Evolutionary conservation across 1,140 invertebrate genomes (phyloP).

Genomic region (Drosophila asahinai): DNA sequence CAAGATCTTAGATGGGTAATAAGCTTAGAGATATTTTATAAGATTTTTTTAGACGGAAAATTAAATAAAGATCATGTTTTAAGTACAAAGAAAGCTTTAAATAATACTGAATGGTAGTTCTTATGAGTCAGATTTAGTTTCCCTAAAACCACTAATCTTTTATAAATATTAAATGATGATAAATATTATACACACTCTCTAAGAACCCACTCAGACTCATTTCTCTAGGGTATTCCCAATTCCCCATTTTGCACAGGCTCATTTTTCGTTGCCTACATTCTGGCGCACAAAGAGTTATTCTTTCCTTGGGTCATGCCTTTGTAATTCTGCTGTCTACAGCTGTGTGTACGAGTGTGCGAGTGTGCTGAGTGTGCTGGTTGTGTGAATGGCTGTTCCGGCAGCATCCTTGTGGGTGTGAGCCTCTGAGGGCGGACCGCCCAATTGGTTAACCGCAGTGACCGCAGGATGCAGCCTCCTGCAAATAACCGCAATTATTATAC

Average conservation of each 20-base stretch:
- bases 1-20: background rate
- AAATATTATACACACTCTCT: background rate
- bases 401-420: conserved; percentile 18
- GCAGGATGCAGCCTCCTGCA: conserved; percentile 71
- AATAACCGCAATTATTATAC: conserved; percentile 79
- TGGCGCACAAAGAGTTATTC: conserved; percentile 43
- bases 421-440: conserved; percentile 23
- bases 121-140: background rate
- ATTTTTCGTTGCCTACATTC: conserved; percentile 15
- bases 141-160: background rate
- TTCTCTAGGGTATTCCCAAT: conserved; percentile 20
- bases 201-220: background rate
- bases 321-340: conserved; percentile 38
- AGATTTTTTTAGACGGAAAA: too few species aligned
- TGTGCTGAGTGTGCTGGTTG: conserved; percentile 10
- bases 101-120: too few species aligned
- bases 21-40: too few species aligned
- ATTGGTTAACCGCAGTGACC: conserved; percentile 71
- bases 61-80: background rate
- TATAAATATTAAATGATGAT: conserved; percentile 12
- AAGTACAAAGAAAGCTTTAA: background rate
- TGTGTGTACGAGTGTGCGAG: conserved; percentile 9
- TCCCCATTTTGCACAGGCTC: conserved; percentile 1
- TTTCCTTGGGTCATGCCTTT: conserved; percentile 42
- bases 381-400: background rate